These are phyloP conservation scores for Copsychus sechellarum DNA, from an alignment of 2,113 vertebrate species.

Conservation along the genomic window DNA sequence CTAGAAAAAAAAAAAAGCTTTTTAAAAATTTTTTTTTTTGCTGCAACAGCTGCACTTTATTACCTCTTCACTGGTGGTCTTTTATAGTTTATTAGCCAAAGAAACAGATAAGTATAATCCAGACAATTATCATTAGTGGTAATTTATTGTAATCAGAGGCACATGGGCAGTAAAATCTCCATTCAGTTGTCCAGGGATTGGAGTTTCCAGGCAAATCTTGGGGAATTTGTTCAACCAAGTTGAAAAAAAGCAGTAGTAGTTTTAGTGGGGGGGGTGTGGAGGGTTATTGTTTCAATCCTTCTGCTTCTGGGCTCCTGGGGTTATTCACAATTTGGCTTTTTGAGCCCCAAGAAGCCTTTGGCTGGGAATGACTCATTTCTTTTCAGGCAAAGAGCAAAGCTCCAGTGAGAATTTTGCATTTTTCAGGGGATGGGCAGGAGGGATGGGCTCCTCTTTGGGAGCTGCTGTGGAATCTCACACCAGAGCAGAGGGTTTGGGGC, in stretches of 20 bases:
- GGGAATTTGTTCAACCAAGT: neutral
- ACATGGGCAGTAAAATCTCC: conserved; percentile 13
- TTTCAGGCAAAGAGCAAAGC: neutral
- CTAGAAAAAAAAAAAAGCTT: conserved; percentile 52
- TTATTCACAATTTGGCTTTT: neutral
- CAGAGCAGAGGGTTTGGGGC: neutral
- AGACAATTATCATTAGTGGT: conserved; percentile 41
- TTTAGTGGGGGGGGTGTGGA: neutral
- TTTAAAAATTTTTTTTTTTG: neutral
- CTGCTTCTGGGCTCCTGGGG: neutral
- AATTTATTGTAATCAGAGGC: conserved; percentile 43
- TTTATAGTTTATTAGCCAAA: conserved; percentile 39
- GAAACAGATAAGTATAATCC: conserved; percentile 48
- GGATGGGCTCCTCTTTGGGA: neutral
- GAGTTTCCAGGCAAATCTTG: neutral
- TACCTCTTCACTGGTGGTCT: conserved; percentile 78
- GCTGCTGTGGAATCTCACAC: neutral
- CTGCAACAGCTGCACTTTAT: conserved; percentile 74
- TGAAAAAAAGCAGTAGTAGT: neutral
- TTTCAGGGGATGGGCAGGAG: neutral
- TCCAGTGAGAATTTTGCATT: neutral
- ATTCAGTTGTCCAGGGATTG: neutral
- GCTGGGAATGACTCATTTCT: neutral
- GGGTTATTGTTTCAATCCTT: neutral
- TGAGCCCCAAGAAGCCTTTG: neutral